A percentile compares a stretch with the other conserved stretches of the same genome.
Conservation (phyloP, 2,113 vertebrate species). For the Macaca mulatta region DNA sequence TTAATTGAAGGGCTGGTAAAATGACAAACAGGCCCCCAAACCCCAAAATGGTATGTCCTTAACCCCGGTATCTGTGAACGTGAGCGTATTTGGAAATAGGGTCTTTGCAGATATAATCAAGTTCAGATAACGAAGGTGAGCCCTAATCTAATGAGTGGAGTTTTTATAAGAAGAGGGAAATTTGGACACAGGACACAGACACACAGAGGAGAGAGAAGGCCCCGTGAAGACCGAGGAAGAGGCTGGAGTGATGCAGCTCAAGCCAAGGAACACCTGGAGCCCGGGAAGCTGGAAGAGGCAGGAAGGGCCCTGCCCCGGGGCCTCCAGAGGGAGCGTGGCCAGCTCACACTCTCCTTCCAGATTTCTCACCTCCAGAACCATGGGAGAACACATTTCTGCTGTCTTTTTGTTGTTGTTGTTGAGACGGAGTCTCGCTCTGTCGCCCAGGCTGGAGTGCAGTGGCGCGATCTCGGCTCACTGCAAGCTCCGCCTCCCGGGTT, state of each 20-base stretch:
- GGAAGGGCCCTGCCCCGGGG: background rate
- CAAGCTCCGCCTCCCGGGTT: no score
- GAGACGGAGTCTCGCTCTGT: no score
- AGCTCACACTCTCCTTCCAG: background rate
- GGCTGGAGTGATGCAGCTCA: background rate
- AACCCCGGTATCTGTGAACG: background rate
- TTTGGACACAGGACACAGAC: background rate
- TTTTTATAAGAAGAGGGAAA: background rate
- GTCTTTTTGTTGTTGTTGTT: background rate
- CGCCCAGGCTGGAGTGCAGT: no score
- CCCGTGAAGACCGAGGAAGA: background rate
- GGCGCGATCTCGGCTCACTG: no score
- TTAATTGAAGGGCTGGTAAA: background rate
- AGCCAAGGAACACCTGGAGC: fast-evolving
- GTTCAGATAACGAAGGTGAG: background rate
- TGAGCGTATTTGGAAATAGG: background rate
- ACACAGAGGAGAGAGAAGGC: background rate
- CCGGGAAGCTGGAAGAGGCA: background rate
- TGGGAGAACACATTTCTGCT: background rate
- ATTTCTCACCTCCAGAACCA: background rate
- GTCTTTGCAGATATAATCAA: background rate
- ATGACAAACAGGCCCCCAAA: background rate
- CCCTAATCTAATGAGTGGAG: background rate
- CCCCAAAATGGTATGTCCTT: background rate
- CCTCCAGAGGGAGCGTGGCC: background rate